phyloP scores from a whole-genome alignment of 2,797 vertebrate species.

The Synaphobranchus kaupii region DNA sequence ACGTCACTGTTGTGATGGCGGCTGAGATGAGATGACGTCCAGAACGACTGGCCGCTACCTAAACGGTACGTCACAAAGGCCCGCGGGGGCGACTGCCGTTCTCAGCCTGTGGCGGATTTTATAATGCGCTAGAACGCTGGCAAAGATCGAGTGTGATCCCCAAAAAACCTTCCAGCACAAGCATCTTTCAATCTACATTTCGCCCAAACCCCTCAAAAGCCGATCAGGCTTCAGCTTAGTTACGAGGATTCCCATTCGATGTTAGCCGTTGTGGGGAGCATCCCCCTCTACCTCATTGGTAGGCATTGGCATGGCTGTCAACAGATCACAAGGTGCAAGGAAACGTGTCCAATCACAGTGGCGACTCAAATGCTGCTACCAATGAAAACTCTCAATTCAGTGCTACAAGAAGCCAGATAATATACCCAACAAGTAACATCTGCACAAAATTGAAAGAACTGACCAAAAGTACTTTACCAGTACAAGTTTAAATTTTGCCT shows the following conservation, averaged over 20 bases:
- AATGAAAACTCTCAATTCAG: background rate
- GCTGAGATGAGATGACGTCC: background rate
- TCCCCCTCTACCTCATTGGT: background rate
- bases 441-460: slow-evolving; percentile 1
- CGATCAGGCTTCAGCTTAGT: background rate
- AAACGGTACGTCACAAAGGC: background rate
- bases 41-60: background rate
- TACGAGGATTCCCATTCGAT: background rate
- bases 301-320: background rate
- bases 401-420: slow-evolving; percentile 12
- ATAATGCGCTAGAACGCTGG: background rate
- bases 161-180: background rate
- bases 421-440: background rate
- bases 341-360: background rate
- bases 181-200: background rate
- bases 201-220: background rate
- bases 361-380: background rate
- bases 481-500: background rate
- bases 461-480: background rate
- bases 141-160: background rate
- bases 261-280: background rate
- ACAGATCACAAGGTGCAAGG: background rate
- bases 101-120: background rate
- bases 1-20: background rate
- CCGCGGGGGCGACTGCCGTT: background rate